A percentile compares a stretch with the other conserved stretches of the same genome.
These are phyloP conservation scores for Eulemur rufifrons DNA, from an alignment of 2,113 vertebrate species.

Conservation along the genomic window DNA sequence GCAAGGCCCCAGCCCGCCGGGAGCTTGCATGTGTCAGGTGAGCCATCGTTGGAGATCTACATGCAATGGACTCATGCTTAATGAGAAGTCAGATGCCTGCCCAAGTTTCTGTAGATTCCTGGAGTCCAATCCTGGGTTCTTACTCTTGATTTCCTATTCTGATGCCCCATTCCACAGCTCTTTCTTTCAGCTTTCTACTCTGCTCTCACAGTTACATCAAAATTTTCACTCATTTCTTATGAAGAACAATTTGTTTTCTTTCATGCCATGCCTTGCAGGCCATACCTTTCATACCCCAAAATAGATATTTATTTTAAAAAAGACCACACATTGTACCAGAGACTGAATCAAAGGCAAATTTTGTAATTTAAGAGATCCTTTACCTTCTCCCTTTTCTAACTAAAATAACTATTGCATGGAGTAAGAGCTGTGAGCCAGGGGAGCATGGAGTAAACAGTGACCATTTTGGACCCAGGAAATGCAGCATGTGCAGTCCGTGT, in stretches of 20 bases:
- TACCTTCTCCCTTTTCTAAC: not conserved
- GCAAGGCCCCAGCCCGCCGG: not conserved
- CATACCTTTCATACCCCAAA: conserved; percentile 24
- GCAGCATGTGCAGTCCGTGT: not conserved
- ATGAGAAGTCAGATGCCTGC: not conserved
- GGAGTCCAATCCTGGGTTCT: not conserved
- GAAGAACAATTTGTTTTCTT: conserved; percentile 20
- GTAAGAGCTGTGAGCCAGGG: not conserved
- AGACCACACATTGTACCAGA: not conserved
- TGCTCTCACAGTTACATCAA: not conserved
- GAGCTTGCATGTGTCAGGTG: not conserved
- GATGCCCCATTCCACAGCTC: not conserved
- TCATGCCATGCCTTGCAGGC: not conserved
- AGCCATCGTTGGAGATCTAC: not conserved
- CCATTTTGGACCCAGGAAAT: not conserved
- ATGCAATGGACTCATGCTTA: not conserved
- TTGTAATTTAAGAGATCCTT: not conserved
- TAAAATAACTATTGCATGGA: not conserved
- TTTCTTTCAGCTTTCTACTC: not conserved
- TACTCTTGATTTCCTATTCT: not conserved
- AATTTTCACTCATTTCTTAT: not conserved
- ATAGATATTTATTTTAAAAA: conserved; percentile 45
- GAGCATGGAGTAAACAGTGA: not conserved
- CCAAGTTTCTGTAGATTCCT: not conserved
- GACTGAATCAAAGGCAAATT: not conserved